These are phyloP conservation scores for Phalacrocorax carbo DNA, from an alignment of 2,113 vertebrate species.

Conservation along the genomic window DNA sequence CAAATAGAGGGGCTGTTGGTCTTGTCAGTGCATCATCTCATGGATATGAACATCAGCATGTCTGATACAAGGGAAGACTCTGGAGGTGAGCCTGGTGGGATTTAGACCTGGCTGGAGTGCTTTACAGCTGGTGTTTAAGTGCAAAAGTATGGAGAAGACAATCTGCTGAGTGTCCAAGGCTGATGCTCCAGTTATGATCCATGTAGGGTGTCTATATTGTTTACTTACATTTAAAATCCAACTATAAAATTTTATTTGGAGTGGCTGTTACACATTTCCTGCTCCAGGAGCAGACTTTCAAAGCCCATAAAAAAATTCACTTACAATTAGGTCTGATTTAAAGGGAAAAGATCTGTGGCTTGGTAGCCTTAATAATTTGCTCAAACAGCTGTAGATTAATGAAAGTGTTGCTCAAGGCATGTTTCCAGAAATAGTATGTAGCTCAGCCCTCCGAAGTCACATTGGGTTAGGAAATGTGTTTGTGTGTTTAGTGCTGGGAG, in stretches of 20 bases:
- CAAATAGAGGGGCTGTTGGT: not conserved
- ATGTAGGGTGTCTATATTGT: not conserved
- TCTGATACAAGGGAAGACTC: not conserved
- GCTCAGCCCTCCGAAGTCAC: not conserved
- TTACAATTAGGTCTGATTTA: slow-evolving; percentile 37
- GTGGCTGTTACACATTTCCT: not conserved
- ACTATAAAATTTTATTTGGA: not conserved
- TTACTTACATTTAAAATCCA: not conserved
- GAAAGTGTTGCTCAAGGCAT: slow-evolving; percentile 63
- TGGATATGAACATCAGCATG: accelerated
- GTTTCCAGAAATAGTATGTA: slow-evolving; percentile 44
- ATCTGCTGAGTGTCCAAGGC: not conserved
- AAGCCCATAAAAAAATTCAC: slow-evolving; percentile 38
- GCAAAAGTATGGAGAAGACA: not conserved
- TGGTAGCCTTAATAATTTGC: slow-evolving; percentile 59
- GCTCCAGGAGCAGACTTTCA: slow-evolving; percentile 18
- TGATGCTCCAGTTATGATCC: not conserved
- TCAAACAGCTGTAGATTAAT: slow-evolving; percentile 67
- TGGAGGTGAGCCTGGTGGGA: not conserved
- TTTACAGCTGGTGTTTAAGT: not conserved
- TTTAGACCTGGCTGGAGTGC: not conserved
- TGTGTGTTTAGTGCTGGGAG: not conserved
- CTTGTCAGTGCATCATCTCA: not conserved
- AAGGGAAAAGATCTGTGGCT: slow-evolving; percentile 46
- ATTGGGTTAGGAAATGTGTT: slow-evolving; percentile 22